A percentile compares a stretch with the other conserved stretches of the same genome.
Conservation (phyloP, 2,113 vertebrate genomes). For the Rostratula benghalensis region DNA sequence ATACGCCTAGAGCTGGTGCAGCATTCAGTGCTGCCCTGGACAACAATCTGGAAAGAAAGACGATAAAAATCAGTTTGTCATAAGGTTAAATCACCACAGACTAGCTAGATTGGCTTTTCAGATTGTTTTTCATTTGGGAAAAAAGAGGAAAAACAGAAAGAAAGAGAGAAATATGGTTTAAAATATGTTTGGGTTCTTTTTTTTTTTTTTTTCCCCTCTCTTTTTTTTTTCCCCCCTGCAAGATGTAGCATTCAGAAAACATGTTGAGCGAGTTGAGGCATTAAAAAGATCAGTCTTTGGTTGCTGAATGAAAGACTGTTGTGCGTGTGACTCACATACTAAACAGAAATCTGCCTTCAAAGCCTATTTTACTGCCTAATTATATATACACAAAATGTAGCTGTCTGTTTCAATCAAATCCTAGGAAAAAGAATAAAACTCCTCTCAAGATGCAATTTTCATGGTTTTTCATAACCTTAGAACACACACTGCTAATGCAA, state of each 20-base stretch:
- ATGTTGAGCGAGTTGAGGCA: constrained; percentile 78
- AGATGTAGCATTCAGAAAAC: constrained; percentile 79
- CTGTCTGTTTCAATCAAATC: constrained; percentile 85
- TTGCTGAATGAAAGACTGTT: constrained; percentile 82
- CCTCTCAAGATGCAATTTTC: constrained; percentile 82
- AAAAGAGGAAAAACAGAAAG: constrained; percentile 28
- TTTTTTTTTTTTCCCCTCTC: not conserved
- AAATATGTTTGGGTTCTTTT: not conserved
- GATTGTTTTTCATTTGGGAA: constrained; percentile 69
- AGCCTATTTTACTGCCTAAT: constrained; percentile 85
- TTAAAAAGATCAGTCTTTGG: constrained; percentile 84
- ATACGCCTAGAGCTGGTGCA: constrained; percentile 71
- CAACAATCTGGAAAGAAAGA: constrained; percentile 71
- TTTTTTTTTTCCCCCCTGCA: not conserved
- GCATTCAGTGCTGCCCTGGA: constrained; percentile 60
- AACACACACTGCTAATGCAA: constrained; percentile 70
- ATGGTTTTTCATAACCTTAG: constrained; percentile 81
- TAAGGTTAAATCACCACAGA: constrained; percentile 75
- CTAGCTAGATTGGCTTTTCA: constrained; percentile 72
- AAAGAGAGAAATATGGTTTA: constrained; percentile 58
- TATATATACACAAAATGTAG: constrained; percentile 88
- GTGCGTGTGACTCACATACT: constrained; percentile 85
- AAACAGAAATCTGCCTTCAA: constrained; percentile 84
- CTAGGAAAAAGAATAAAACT: constrained; percentile 83
- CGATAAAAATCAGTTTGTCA: constrained; percentile 74